Evolutionary conservation across 2,797 vertebrate species (phyloP).

Genomic region (Cirrhinus mrigala): DNA sequence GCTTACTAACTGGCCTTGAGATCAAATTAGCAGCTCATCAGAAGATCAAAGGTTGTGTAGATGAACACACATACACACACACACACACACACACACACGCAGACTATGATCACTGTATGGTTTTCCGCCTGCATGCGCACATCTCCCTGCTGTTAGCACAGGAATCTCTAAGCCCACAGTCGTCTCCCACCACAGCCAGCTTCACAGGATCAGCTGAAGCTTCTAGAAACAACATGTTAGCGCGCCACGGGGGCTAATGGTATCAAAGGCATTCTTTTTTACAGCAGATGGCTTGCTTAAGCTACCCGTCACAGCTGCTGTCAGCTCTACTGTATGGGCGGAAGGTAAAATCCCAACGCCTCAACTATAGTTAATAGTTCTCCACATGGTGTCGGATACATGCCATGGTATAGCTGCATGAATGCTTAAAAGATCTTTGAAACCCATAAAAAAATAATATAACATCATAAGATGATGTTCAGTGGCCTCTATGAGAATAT

Average conservation of each 20-base stretch:
- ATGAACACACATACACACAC: slow-evolving; percentile 50
- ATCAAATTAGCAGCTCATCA: slow-evolving; percentile 56
- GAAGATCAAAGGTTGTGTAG: slow-evolving; percentile 53
- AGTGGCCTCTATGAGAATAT: slow-evolving; percentile 3
- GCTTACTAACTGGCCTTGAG: slow-evolving; percentile 37
- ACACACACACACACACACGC: slow-evolving; percentile 32
- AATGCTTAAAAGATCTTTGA: slow-evolving; percentile 17
- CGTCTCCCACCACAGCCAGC: slow-evolving; percentile 59
- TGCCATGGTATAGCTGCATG: background rate
- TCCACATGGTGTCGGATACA: background rate
- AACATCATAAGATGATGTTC: slow-evolving; percentile 8
- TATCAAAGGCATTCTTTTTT: slow-evolving; percentile 80
- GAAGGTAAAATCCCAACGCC: slow-evolving; percentile 25
- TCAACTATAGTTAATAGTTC: slow-evolving; percentile 37
- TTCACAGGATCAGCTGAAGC: slow-evolving; percentile 65
- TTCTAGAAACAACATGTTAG: slow-evolving; percentile 64
- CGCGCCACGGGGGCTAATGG: slow-evolving; percentile 59
- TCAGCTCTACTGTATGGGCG: slow-evolving; percentile 57
- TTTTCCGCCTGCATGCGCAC: slow-evolving; percentile 56
- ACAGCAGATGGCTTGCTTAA: slow-evolving; percentile 75
- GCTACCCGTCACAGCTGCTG: slow-evolving; percentile 70
- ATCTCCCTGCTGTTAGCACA: slow-evolving; percentile 60
- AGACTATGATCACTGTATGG: slow-evolving; percentile 54
- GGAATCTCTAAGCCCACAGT: slow-evolving; percentile 69
- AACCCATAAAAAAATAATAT: slow-evolving; percentile 15